Evolutionary conservation across 2,888 invertebrate genomes (phyloP).

Genomic region (Lissocephala sabroskyi): DNA sequence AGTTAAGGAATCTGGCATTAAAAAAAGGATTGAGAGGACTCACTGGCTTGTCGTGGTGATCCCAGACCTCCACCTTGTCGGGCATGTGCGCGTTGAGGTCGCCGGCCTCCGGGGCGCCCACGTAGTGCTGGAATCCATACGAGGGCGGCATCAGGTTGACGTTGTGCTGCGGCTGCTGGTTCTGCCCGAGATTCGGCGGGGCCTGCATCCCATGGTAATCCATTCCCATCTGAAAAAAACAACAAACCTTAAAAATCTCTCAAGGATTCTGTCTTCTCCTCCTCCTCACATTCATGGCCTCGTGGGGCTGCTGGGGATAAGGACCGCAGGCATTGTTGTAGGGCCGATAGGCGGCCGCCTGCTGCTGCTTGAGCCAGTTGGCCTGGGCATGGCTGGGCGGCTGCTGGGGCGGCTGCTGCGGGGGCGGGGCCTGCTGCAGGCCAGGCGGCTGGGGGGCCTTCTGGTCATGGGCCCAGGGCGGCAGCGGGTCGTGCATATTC

Average conservation of each 20-base stretch:
- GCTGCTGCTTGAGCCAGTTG: conserved; percentile 65
- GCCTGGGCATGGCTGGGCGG: conserved; percentile 51
- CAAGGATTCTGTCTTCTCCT: too few species aligned
- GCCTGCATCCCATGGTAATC: conserved; percentile 70
- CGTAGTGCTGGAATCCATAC: conserved; percentile 68
- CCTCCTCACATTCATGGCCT: conserved; percentile 50
- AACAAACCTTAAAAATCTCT: too few species aligned
- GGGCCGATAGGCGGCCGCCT: conserved; percentile 65
- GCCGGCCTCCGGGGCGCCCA: conserved; percentile 55
- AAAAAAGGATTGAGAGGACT: conserved; percentile 36
- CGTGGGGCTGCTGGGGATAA: conserved; percentile 66
- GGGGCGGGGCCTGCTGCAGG: conserved; percentile 30
- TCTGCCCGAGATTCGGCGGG: conserved; percentile 55
- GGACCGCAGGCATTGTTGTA: conserved; percentile 53
- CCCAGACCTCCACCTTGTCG: conserved; percentile 71
- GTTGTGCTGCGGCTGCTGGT: conserved; percentile 60
- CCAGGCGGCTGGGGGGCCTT: conserved; percentile 44
- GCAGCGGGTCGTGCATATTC: conserved; percentile 47
- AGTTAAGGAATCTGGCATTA: neutral
- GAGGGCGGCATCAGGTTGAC: conserved; percentile 67
- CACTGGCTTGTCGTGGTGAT: conserved; percentile 72
- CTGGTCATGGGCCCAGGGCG: conserved; percentile 45
- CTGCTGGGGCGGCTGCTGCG: conserved; percentile 25
- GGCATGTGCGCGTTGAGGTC: conserved; percentile 65
- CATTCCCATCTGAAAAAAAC: conserved; percentile 60